Evolutionary conservation across 2,113 vertebrate species (phyloP).

Genomic region (Dasypus novemcinctus): DNA sequence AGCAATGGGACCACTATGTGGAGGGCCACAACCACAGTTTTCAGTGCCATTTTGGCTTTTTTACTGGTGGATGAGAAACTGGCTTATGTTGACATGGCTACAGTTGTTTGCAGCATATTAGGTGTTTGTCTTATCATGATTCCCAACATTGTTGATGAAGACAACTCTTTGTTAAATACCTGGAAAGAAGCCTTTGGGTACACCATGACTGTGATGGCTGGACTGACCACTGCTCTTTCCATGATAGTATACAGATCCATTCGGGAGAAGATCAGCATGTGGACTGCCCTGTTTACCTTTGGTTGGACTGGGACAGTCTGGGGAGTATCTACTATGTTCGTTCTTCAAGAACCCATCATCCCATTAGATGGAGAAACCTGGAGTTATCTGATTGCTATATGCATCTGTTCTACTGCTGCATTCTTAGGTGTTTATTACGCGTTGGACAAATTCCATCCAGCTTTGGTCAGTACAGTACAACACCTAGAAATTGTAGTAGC

Average conservation of each 20-base stretch:
- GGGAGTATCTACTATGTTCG: slow-evolving; percentile 97
- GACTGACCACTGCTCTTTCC: slow-evolving; percentile 95
- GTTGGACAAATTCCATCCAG: slow-evolving; percentile 96
- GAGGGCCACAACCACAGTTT: slow-evolving; percentile 96
- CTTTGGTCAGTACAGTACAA: slow-evolving; percentile 97
- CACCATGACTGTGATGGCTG: slow-evolving; percentile 97
- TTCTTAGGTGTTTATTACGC: slow-evolving; percentile 98
- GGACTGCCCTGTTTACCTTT: slow-evolving; percentile 98
- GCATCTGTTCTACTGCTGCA: slow-evolving; percentile 95
- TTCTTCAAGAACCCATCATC: slow-evolving; percentile 97
- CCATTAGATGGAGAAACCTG: slow-evolving; percentile 96
- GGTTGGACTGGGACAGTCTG: slow-evolving; percentile 97
- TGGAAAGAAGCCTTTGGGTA: slow-evolving; percentile 99
- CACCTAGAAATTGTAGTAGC: slow-evolving; percentile 97
- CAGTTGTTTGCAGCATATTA: slow-evolving; percentile 92
- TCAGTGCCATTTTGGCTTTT: slow-evolving; percentile 96
- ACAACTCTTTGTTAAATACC: slow-evolving; percentile 90
- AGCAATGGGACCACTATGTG: slow-evolving; percentile 98
- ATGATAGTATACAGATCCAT: slow-evolving; percentile 99
- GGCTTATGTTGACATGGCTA: slow-evolving; percentile 90
- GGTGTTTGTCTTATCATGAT: slow-evolving; percentile 97
- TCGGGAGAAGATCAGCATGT: slow-evolving; percentile 97
- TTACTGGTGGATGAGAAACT: slow-evolving; percentile 95
- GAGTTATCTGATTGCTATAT: slow-evolving; percentile 96
- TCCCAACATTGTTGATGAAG: slow-evolving; percentile 93